Conservation (phyloP, 2,797 vertebrate genomes). For the Scleropages formosus region DNA sequence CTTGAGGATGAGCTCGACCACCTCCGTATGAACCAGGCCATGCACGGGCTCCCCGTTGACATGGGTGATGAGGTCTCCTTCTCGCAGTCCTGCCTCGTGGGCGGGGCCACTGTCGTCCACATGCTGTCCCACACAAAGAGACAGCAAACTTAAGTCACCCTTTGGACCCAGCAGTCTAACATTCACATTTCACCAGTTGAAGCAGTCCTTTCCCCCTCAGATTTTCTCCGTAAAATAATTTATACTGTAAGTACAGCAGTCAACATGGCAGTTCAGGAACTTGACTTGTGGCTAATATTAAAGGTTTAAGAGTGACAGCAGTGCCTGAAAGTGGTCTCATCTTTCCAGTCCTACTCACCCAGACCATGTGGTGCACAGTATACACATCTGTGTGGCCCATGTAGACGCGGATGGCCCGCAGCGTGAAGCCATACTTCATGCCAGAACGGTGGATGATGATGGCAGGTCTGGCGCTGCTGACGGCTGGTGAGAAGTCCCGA, state of each 20-base stretch:
- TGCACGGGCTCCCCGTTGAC: conserved; percentile 88
- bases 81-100: conserved; percentile 82
- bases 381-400: conserved; percentile 95
- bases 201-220: background rate
- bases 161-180: conserved; percentile 20
- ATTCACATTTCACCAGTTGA: background rate
- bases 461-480: conserved; percentile 76
- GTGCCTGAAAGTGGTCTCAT: background rate
- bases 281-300: background rate
- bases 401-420: conserved; percentile 93
- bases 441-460: conserved; percentile 87
- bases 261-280: no score
- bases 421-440: conserved; percentile 96
- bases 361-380: conserved; percentile 96
- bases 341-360: conserved; percentile 75
- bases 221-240: background rate
- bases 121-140: no score
- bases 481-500: conserved; percentile 84
- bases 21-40: conserved; percentile 87
- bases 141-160: no score
- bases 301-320: background rate
- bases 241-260: background rate
- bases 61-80: conserved; percentile 88
- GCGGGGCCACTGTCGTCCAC: conserved; percentile 89
- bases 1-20: conserved; percentile 90